A percentile compares a stretch with the other conserved stretches of the same genome.
These are phyloP conservation scores for Anarsia innoxiella DNA, from an alignment of 2,888 invertebrate species.

Conservation along the genomic window DNA sequence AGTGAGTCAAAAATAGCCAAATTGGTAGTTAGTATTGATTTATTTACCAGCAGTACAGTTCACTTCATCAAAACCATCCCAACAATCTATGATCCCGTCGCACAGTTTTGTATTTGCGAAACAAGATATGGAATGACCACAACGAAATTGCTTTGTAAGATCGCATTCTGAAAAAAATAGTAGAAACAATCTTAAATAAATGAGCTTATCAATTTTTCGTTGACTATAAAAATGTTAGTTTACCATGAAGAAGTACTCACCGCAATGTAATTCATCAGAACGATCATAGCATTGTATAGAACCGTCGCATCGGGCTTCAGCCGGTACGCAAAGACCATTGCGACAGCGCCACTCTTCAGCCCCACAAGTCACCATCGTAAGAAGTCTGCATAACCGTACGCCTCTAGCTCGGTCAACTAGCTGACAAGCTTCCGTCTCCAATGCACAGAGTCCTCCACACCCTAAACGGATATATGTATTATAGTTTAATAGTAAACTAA, in stretches of 20 bases:
- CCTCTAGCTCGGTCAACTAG: slow-evolving; percentile 68
- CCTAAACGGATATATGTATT: too few relatives aligned
- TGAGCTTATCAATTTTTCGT: too few relatives aligned
- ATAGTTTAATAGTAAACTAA: too few relatives aligned
- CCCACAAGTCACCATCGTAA: slow-evolving; percentile 76
- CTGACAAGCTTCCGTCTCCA: slow-evolving; percentile 79
- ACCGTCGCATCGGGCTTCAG: slow-evolving; percentile 80
- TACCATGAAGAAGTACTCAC: slow-evolving; percentile 57
- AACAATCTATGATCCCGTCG: slow-evolving; percentile 83
- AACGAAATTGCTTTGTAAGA: slow-evolving; percentile 80
- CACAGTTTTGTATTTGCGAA: slow-evolving; percentile 80
- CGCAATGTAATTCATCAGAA: slow-evolving; percentile 83
- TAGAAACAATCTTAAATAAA: too few relatives aligned
- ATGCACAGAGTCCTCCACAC: slow-evolving; percentile 79
- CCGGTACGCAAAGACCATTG: slow-evolving; percentile 81
- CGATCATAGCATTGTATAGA: slow-evolving; percentile 83
- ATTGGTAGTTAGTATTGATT: too few relatives aligned
- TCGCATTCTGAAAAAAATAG: slow-evolving; percentile 76
- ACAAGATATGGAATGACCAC: slow-evolving; percentile 84
- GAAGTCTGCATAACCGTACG: slow-evolving; percentile 73
- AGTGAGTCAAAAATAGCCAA: too few relatives aligned
- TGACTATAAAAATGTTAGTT: too few relatives aligned
- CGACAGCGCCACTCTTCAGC: slow-evolving; percentile 81
- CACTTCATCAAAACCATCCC: slow-evolving; percentile 85
- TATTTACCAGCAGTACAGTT: slow-evolving; percentile 80